Conservation (phyloP, 1,140 invertebrate species). For the Drosophila kohkoa region DNA sequence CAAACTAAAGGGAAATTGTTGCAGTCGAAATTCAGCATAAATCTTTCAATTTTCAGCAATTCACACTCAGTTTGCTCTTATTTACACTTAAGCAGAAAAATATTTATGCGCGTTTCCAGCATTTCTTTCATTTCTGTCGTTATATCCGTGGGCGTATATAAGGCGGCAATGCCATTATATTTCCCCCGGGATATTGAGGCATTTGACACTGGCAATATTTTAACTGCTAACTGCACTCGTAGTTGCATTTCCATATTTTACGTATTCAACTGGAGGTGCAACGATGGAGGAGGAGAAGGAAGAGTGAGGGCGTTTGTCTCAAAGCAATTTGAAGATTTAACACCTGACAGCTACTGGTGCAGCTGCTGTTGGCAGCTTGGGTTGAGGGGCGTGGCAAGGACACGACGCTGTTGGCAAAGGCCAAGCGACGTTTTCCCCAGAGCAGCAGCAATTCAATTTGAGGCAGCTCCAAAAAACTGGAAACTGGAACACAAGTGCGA, state of each 20-base stretch:
- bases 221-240: constrained; percentile 63
- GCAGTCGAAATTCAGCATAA: constrained; percentile 18
- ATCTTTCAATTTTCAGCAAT: constrained; percentile 13
- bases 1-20: not conserved
- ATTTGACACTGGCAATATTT: constrained; percentile 72
- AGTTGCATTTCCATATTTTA: constrained; percentile 71
- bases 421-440: constrained; percentile 38
- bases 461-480: constrained; percentile 22
- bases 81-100: constrained; percentile 36
- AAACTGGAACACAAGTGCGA: not conserved
- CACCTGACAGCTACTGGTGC: constrained; percentile 55
- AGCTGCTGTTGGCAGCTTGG: constrained; percentile 31
- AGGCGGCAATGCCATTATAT: constrained; percentile 52
- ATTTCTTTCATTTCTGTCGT: not conserved
- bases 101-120: constrained; percentile 34
- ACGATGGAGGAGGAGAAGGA: not conserved
- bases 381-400: constrained; percentile 23
- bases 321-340: constrained; percentile 71
- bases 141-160: not conserved
- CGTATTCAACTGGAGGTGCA: constrained; percentile 6
- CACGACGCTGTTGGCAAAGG: constrained; percentile 36
- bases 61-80: constrained; percentile 15
- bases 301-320: constrained; percentile 42
- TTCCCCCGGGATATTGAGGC: constrained; percentile 54
- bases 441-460: constrained; percentile 59